Evolutionary conservation across 1,140 invertebrate genomes (phyloP).

Genomic region (Muscidifurax raptorellus): DNA sequence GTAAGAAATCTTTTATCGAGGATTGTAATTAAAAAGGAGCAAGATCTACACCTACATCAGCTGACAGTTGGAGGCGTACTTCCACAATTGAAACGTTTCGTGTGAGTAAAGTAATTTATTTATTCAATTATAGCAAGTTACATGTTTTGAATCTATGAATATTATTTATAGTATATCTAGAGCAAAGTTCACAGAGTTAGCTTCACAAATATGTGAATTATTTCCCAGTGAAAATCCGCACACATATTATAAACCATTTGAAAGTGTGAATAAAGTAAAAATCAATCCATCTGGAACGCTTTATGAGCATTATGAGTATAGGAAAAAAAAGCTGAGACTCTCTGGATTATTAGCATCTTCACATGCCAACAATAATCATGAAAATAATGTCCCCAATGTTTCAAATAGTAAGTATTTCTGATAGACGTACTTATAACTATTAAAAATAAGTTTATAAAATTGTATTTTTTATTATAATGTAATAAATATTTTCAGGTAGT

Average conservation of each 20-base stretch:
- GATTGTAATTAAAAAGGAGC: too few relatives aligned
- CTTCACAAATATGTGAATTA: not conserved
- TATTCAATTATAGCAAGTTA: not conserved
- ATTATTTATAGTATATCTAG: not conserved
- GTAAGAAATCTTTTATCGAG: not conserved
- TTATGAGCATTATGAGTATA: not conserved
- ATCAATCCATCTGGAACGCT: not conserved
- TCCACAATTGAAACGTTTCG: too few relatives aligned
- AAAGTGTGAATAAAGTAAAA: not conserved
- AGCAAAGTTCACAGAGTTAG: not conserved
- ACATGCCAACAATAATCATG: too few relatives aligned
- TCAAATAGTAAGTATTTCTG: not conserved
- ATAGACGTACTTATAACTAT: not conserved
- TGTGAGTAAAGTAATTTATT: not conserved
- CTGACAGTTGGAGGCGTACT: too few relatives aligned
- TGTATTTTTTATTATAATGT: not conserved
- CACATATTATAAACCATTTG: not conserved
- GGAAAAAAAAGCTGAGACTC: not conserved
- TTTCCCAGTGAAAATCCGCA: not conserved
- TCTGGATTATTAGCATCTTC: too few relatives aligned
- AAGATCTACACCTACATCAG: too few relatives aligned
- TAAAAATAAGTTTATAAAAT: not conserved
- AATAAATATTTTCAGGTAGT: not conserved
- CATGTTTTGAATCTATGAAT: not conserved
- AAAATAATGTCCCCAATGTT: not conserved